Base-by-base conservation (phyloP, 2,113 vertebrate genomes). In the Xyrauchen texanus region DNA sequence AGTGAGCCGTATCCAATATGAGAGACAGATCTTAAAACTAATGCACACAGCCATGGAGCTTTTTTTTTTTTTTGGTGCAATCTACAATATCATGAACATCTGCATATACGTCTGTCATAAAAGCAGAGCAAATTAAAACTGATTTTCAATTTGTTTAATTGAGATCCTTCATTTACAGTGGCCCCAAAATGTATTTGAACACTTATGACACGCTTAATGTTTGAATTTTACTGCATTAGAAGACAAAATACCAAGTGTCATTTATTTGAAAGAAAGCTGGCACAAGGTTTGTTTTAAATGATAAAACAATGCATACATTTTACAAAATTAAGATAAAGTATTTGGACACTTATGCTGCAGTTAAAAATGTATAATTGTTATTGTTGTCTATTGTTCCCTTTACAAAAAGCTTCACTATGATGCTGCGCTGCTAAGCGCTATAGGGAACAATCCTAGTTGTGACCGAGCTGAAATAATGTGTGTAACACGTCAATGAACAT, bases 31-130 rank as follows among this genome's bases (percentile, higher is more conserved):
- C 76, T 86, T 88, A 85, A 89, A 89, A 88, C 21, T 1, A 34
- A 34, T 34, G 21, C 86, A 87, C 86, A 88, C 88, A 87, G 66
- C 61, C 71, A 49, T 70, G 65, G 62, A 46, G 49, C 76, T 87
- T 79, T 86, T 72, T 85, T 86, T 87, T 84, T 34, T 34, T 34
- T 34, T 34, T 90, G 85, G 85, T 87, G 83, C 71, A 79, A 77
- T 72, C 76, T 82, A 78, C 70, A 77, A 81, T 81, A 84, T 80
- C 82, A 71, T 69, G 68, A 82, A 81, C 88, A 91, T 91, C 87
- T 92, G 87, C 68, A 87, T 47, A 78, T 78, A 65, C 78, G 86
- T 85, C 84, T 85, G 84, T 69, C 49, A 60, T 15, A 46, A 44
- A 70, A 52, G 63, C 21, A 64, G 12, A 16, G 52, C 51, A 66